Base-by-base conservation (phyloP, 2,113 vertebrate genomes). In the Dipodomys ordii region DNA sequence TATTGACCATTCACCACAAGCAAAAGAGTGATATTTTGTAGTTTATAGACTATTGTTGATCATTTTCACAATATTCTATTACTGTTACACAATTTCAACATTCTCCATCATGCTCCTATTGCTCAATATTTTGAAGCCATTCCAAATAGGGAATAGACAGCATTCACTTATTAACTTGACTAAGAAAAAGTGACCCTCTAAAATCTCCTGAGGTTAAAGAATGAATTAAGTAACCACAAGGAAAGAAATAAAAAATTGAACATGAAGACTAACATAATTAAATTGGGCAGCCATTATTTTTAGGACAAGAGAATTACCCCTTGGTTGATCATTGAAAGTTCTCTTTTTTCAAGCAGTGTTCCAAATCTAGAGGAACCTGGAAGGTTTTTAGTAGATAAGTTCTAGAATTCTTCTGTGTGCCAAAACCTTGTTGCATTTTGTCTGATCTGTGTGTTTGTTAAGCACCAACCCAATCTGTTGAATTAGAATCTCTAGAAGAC, bases 191-290 rank as follows among this genome's bases (percentile, higher is more conserved):
- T 85, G 46, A 80, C n/a, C 64, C 86, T 92, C 65, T 60, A 22
- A 73, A 25, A 23, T 77, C 68, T 84, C 39, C 44, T 80, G 64
- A 78, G 25, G 15, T 84, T 93, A 84, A 68, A 11, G 46, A 20
- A 82, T 90, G 46, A 71, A 28, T 91, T 87, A 81, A 91, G 74
- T 92, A 89, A 23, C 53, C 46, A 96, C 71, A 86, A 57, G 73
- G 10, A n/a, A 85, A 71, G 35, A 94, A 93, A 30, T 30, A 79
- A 87, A 79, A 87, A 57, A 53, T 62, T 10, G 13, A 68, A 72
- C 83, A 80, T 39, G 7, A 46, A 87, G 39, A 83, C 78, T 93
- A 90, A 94, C 80, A 82, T 88, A 91, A 80, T 39, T 68, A 60
- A 91, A 77, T 80, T 64, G 27, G 20, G 84, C 71, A 93, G 81